phyloP scores from a whole-genome alignment of 2,113 vertebrate genomes.

The Penelope pileata region DNA sequence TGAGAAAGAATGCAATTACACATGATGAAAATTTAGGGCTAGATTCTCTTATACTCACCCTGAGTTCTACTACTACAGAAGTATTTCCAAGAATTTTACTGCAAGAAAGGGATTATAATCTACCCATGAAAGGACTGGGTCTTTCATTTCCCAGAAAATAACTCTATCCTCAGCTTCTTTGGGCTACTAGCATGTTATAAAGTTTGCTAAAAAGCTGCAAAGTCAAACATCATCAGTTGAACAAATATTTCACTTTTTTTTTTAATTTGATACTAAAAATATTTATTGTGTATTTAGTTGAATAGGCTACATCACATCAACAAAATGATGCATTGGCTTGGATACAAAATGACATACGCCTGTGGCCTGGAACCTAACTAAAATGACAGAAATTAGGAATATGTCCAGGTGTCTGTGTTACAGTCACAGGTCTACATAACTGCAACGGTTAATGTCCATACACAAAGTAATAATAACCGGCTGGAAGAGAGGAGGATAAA shows the following conservation, averaged over 20 bases:
- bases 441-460: background rate
- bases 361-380: background rate
- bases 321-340: background rate
- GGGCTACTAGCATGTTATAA: background rate
- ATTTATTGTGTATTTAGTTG: background rate
- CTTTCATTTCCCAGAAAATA: background rate
- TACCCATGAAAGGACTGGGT: background rate
- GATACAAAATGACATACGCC: background rate
- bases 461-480: background rate
- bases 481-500: background rate
- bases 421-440: background rate
- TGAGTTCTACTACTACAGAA: background rate
- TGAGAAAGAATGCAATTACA: conserved; percentile 61
- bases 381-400: background rate
- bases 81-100: conserved; percentile 32
- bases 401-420: background rate
- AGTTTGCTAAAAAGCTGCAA: background rate
- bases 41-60: background rate
- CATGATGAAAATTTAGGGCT: conserved; percentile 41
- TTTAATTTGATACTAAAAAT: background rate
- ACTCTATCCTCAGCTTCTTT: background rate
- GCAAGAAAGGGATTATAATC: background rate
- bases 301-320: background rate
- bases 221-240: background rate
- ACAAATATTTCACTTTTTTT: background rate